Conservation (phyloP, 2,797 vertebrate species). For the Eulemur albifrons region DNA sequence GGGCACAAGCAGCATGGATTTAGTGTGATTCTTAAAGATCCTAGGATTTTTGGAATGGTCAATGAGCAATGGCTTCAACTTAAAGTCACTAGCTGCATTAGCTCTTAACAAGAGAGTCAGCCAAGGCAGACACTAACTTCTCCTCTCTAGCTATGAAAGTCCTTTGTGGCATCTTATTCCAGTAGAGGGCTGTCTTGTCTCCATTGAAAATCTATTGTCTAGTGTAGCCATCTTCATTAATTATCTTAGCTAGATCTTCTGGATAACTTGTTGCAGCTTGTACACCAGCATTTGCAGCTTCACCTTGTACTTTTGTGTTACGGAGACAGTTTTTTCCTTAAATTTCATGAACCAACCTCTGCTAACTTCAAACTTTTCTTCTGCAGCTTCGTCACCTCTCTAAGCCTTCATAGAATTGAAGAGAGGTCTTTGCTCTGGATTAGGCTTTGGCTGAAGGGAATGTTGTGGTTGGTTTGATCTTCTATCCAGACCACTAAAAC, state of each 20-base stretch:
- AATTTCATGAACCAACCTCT: not conserved
- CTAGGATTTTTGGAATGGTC: not conserved
- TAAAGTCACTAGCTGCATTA: not conserved
- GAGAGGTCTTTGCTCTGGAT: not conserved
- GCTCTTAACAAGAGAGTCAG: not conserved
- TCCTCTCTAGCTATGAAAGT: not conserved
- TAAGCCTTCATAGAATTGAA: not conserved
- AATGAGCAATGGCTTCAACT: not conserved
- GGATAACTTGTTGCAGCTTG: not conserved
- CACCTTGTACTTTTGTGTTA: not conserved
- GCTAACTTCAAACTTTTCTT: not conserved
- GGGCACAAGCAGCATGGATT: not conserved
- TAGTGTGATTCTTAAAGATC: not conserved
- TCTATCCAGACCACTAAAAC: not conserved
- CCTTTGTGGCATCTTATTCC: not conserved
- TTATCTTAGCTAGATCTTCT: not conserved
- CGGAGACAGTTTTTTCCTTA: not conserved
- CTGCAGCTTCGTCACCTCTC: not conserved
- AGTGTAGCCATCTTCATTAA: not conserved
- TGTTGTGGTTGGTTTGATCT: not conserved
- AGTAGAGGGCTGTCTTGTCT: not conserved
- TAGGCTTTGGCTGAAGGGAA: not conserved
- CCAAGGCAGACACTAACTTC: not conserved
- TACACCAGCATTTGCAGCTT: not conserved
- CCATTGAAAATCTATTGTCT: not conserved